phyloP scores from a whole-genome alignment of 1,140 invertebrate species.

The Macrocentrus cingulum region DNA sequence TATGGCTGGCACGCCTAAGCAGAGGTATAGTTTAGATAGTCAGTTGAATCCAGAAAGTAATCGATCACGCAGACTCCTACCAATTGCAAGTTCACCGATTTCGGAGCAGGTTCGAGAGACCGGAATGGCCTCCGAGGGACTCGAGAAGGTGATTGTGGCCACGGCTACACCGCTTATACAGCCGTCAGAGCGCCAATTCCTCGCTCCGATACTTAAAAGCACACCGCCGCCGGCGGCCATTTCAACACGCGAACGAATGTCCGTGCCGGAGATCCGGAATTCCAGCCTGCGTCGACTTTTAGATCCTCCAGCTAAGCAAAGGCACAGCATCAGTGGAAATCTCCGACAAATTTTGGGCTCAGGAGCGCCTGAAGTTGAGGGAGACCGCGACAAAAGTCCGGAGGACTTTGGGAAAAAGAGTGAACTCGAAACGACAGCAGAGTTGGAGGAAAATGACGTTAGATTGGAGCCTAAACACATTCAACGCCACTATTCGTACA shows the following conservation, averaged over 20 bases:
- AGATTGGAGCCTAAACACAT: conserved; percentile 47
- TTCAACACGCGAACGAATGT: conserved; percentile 44
- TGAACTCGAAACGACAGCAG: conserved; percentile 34
- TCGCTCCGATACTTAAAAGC: conserved; percentile 29
- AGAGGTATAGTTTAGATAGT: conserved; percentile 51
- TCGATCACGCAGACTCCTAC: conserved; percentile 42
- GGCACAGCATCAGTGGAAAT: conserved; percentile 50
- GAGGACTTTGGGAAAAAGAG: conserved; percentile 34
- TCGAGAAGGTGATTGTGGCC: conserved; percentile 44
- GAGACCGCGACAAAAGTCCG: conserved; percentile 32
- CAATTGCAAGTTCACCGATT: conserved; percentile 52
- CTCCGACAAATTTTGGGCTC: conserved; percentile 31
- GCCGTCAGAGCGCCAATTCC: conserved; percentile 35
- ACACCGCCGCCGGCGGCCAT: neutral
- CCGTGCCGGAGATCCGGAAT: conserved; percentile 52
- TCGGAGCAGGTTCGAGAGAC: conserved; percentile 39
- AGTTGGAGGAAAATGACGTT: conserved; percentile 27
- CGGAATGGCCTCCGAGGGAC: conserved; percentile 35
- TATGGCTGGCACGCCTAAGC: conserved; percentile 51
- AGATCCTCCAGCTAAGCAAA: conserved; percentile 48
- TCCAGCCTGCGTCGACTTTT: conserved; percentile 49
- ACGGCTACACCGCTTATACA: conserved; percentile 48
- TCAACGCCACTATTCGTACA: conserved; percentile 51
- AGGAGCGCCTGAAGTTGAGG: conserved; percentile 16
- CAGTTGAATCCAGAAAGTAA: conserved; percentile 40